phyloP scores from a whole-genome alignment of 2,888 invertebrate species.

The Drosophila neonasuta region DNA sequence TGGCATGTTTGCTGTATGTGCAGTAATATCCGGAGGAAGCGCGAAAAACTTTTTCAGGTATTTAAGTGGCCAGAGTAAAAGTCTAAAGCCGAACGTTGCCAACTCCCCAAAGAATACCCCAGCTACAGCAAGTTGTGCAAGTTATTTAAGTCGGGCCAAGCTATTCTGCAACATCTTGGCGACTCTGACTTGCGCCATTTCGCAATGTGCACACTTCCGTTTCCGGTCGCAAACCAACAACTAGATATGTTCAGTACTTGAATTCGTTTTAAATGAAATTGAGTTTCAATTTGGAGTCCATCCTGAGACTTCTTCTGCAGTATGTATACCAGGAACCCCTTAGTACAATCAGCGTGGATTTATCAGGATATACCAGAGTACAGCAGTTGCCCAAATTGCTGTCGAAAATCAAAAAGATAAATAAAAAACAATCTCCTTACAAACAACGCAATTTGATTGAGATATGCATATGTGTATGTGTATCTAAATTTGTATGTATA shows the following conservation, averaged over 20 bases:
- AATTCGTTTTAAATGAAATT: background rate
- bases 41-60: constrained; percentile 69
- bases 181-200: constrained; percentile 47
- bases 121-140: constrained; percentile 8
- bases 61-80: constrained; percentile 61
- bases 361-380: background rate
- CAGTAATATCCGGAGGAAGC: constrained; percentile 72
- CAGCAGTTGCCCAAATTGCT: background rate
- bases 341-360: background rate
- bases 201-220: constrained; percentile 64
- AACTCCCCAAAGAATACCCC: constrained; percentile 6
- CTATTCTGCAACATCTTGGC: constrained; percentile 24
- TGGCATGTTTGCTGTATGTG: constrained; percentile 31
- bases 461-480: constrained; percentile 48
- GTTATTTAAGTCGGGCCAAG: constrained; percentile 29
- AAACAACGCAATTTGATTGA: constrained; percentile 8
- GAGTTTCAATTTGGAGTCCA: background rate
- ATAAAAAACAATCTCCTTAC: background rate
- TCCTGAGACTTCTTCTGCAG: no score
- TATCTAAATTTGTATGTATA: background rate
- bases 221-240: constrained; percentile 46
- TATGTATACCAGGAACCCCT: no score
- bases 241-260: background rate
- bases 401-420: background rate
- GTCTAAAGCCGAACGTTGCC: constrained; percentile 23